phyloP scores from a whole-genome alignment of 2,113 vertebrate genomes.

The Malurus elegans region DNA sequence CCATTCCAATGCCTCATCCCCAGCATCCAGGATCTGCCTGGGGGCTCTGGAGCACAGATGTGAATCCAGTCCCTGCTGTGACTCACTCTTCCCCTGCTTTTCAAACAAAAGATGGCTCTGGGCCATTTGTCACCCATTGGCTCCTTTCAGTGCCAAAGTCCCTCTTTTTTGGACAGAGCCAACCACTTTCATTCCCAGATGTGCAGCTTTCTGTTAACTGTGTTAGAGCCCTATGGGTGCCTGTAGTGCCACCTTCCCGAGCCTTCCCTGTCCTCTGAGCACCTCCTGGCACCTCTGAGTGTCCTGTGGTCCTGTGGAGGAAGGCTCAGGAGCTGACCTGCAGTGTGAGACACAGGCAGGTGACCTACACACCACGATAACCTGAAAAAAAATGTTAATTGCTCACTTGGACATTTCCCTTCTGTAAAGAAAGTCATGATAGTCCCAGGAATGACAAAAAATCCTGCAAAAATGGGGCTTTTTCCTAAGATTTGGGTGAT shows the following conservation, averaged over 20 bases:
- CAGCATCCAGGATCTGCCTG: background rate
- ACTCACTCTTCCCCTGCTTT: slow-evolving; percentile 17
- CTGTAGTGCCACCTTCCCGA: background rate
- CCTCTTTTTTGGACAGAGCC: background rate
- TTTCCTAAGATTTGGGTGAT: background rate
- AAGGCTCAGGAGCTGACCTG: background rate
- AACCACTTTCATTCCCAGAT: background rate
- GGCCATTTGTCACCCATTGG: slow-evolving; percentile 17
- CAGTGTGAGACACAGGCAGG: too few species aligned
- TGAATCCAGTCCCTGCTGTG: background rate
- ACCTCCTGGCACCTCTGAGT: background rate
- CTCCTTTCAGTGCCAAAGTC: background rate
- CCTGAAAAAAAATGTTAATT: background rate
- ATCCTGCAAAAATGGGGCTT: background rate
- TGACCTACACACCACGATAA: too few species aligned
- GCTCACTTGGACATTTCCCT: background rate
- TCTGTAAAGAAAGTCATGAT: background rate
- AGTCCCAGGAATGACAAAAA: background rate
- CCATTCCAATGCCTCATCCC: background rate
- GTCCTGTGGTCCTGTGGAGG: background rate
- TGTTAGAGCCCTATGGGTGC: background rate
- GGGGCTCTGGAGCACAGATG: background rate
- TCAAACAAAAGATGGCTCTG: background rate
- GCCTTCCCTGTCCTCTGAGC: background rate
- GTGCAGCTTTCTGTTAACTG: background rate